These are phyloP conservation scores for Drosophila meridionalis DNA, from an alignment of 2,888 invertebrate genomes.

Conservation along the genomic window DNA sequence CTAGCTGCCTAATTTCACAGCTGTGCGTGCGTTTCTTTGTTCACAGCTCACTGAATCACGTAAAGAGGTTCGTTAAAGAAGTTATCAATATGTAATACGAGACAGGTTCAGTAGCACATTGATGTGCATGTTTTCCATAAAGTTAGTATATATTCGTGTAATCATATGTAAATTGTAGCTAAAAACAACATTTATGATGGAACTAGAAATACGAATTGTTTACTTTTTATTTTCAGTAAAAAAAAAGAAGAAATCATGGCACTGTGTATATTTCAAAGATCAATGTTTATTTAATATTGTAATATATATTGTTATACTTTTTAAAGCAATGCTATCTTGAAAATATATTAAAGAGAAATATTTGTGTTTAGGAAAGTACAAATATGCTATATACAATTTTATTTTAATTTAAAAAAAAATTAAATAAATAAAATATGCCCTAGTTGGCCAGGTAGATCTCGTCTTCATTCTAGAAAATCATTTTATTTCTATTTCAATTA, in stretches of 20 bases:
- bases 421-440: too few species aligned
- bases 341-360: too few species aligned
- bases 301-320: too few species aligned
- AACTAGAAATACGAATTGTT: neutral
- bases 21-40: conserved; percentile 25
- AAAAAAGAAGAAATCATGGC: too few species aligned
- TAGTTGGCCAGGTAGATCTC: too few species aligned
- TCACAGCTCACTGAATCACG: conserved; percentile 48
- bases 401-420: too few species aligned
- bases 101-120: neutral
- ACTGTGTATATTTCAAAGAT: neutral
- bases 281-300: neutral
- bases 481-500: neutral
- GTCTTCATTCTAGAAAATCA: too few species aligned
- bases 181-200: neutral
- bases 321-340: too few species aligned
- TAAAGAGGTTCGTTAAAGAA: conserved; percentile 41
- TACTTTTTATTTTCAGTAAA: neutral
- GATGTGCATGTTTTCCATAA: neutral
- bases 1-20: conserved; percentile 18
- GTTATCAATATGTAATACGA: conserved; percentile 29
- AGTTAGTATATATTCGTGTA: neutral
- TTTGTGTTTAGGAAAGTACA: too few species aligned
- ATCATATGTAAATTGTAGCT: neutral
- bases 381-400: too few species aligned